phyloP scores from a whole-genome alignment of 1,140 invertebrate species.

The Spodoptera litura region DNA sequence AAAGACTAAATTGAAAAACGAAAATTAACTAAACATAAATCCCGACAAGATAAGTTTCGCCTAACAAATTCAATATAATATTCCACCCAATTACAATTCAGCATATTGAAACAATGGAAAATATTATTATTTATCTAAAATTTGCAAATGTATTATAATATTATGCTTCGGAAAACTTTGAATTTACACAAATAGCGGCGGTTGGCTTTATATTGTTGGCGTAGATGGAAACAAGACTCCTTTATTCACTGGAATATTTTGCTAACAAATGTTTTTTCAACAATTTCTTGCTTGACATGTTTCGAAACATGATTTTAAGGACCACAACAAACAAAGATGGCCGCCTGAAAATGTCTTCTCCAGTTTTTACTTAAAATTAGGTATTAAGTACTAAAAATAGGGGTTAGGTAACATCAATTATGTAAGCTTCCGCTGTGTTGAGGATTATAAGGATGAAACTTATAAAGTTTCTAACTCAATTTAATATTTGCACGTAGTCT shows the following conservation, averaged over 20 bases:
- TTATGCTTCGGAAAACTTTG: conserved; percentile 38
- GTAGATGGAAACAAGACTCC: not conserved
- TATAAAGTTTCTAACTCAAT: conserved; percentile 9
- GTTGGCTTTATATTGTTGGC: not conserved
- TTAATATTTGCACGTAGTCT: not conserved
- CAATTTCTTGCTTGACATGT: not conserved
- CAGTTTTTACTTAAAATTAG: not conserved
- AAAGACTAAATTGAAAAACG: not conserved
- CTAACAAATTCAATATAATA: conserved; percentile 20
- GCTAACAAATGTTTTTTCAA: not conserved
- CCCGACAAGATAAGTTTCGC: not conserved
- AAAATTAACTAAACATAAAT: not conserved
- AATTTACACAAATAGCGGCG: conserved; percentile 19
- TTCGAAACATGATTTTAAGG: not conserved
- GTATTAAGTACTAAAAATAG: not conserved
- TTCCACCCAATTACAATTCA: conserved; percentile 15
- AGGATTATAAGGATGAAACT: not conserved
- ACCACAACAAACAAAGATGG: not conserved
- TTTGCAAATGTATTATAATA: conserved; percentile 46
- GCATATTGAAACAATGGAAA: conserved; percentile 18
- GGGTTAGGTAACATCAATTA: conserved; percentile 13
- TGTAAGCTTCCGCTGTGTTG: conserved; percentile 3
- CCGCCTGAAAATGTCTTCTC: too few species aligned
- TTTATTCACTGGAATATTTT: conserved; percentile 48
- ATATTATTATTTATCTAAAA: conserved; percentile 42